Evolutionary conservation across 2,113 vertebrate species (phyloP).

Genomic region (Pomatorhinus ruficollis): DNA sequence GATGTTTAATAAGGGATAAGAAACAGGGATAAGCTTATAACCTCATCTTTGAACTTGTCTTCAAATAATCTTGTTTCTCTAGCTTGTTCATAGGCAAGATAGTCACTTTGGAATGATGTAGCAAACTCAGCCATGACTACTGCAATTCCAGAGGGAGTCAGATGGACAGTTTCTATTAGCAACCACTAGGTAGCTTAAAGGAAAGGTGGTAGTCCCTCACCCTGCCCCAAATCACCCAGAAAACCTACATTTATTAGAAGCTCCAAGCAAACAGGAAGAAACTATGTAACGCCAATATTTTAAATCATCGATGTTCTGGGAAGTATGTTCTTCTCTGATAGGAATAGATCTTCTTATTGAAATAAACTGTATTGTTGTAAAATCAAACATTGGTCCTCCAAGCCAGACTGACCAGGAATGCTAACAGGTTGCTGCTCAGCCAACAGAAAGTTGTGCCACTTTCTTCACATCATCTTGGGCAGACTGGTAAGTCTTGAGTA

Average conservation of each 20-base stretch:
- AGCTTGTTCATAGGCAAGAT: not conserved
- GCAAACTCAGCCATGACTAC: not conserved
- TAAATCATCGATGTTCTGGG: not conserved
- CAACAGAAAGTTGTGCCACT: not conserved
- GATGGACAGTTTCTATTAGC: not conserved
- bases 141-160: not conserved
- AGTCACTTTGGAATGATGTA: not conserved
- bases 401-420: not conserved
- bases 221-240: not conserved
- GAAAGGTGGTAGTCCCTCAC: not conserved
- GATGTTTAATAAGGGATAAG: not conserved
- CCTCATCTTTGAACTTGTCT: not conserved
- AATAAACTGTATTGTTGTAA: not conserved
- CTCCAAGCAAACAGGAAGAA: not conserved
- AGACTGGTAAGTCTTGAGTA: not conserved
- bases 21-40: not conserved
- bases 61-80: not conserved
- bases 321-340: not conserved
- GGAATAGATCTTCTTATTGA: not conserved
- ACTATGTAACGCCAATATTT: not conserved
- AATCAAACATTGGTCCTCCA: not conserved
- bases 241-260: not conserved
- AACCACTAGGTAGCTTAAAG: not conserved
- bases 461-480: not conserved
- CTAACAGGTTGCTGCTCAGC: not conserved